Base-by-base conservation (phyloP, 2,888 invertebrate genomes). In the Pilophorus perplexus region DNA sequence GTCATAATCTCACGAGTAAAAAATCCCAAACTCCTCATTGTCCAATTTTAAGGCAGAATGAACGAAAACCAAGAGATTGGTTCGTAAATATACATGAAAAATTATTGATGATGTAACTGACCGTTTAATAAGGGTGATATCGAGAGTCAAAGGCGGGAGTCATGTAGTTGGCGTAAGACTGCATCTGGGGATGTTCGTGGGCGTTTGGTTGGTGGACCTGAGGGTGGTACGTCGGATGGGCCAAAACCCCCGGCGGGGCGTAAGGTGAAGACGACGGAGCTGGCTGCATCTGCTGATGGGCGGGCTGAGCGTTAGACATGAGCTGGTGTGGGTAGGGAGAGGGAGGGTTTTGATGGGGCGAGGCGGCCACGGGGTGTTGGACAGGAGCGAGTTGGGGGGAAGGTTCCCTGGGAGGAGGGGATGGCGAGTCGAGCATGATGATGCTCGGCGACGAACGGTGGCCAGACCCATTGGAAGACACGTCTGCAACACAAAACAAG, bases 351-450 rank as follows among this genome's bases (percentile, higher is more conserved):
- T 8, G 6, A 6, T 71, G 71, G 1, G 71, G 68, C 0, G 68
- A 16, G 3, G 38, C 12, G 4, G 38, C 25, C 1, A 50, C 20
- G n/a, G 38, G 38, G 1, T 28, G 37, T 10, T 14, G n/a, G 2
- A 38, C 12, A 23, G 46, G 50, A 14, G 33, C 37, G 14, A 46
- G 18, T 6, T 37, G 22, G 1, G 64, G 64, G 1, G 64, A 64
- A 1, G 25, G 40, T 2, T 22, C 40, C 6, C 52, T 60, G 2
- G 69, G 37, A 25, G 84, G 84, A 33, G 84, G 85, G 12, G 84
- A 84, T 1, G 84, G 84, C 73, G 82, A 83, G 78, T 85, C 85
- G 73, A 85, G 78, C 38, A 83, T 84, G 74, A 85, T 85, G 27
- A 85, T 76, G 14, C 78, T 78, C 50, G 85, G 84, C 70, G 84